Evolutionary conservation across 2,888 invertebrate species (phyloP).

Genomic region (Drosophila pullipes): DNA sequence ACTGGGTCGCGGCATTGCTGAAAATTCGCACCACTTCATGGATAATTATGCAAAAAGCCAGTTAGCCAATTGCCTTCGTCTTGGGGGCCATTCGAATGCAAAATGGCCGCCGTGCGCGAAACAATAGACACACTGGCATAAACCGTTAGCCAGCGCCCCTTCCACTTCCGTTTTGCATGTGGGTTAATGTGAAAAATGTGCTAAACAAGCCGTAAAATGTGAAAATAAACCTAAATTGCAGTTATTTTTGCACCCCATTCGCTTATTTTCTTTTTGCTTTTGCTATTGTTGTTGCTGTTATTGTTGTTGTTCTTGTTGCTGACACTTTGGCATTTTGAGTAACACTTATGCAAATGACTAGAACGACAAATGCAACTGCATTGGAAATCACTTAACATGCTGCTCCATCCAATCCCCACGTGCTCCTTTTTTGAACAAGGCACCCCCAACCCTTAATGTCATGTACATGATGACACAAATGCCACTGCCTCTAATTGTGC

Average conservation of each 20-base stretch:
- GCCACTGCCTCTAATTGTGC: slow-evolving; percentile 11
- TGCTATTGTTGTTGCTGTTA: slow-evolving; percentile 9
- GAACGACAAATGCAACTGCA: slow-evolving; percentile 69
- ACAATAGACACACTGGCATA: slow-evolving; percentile 43
- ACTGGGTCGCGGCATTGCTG: slow-evolving; percentile 50
- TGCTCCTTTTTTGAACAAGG: slow-evolving; percentile 1
- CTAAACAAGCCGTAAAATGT: slow-evolving; percentile 60
- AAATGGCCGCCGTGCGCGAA: slow-evolving; percentile 55
- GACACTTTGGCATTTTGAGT: slow-evolving; percentile 53
- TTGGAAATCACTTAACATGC: slow-evolving; percentile 73
- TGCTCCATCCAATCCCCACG: neutral
- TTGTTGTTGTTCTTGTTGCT: slow-evolving; percentile 20
- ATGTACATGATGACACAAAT: slow-evolving; percentile 34
- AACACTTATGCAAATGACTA: slow-evolving; percentile 67
- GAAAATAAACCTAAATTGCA: slow-evolving; percentile 63
- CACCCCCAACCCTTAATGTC: slow-evolving; percentile 44
- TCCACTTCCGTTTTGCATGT: slow-evolving; percentile 54
- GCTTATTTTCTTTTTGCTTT: slow-evolving; percentile 1
- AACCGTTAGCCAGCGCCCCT: slow-evolving; percentile 16
- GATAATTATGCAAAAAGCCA: slow-evolving; percentile 76
- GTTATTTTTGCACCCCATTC: slow-evolving; percentile 28
- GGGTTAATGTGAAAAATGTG: slow-evolving; percentile 77
- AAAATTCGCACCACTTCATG: slow-evolving; percentile 33
- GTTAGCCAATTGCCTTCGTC: slow-evolving; percentile 58
- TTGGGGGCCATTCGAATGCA: slow-evolving; percentile 45